Base-by-base conservation (phyloP, 2,797 vertebrate genomes). In the Dendrocincla fuliginosa region DNA sequence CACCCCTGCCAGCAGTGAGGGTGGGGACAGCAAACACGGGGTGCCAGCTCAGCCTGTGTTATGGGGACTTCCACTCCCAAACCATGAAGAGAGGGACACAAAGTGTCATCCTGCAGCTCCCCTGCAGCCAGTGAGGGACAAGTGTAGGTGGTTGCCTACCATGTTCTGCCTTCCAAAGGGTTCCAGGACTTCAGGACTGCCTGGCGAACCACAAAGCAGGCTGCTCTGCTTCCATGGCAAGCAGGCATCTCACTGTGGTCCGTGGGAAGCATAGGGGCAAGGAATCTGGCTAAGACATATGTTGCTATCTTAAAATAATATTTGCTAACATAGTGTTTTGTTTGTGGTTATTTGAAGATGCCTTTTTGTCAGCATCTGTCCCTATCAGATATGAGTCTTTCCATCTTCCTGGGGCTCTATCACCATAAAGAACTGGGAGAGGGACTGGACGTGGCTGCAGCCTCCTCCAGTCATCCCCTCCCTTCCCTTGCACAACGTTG, bases 1-100 rank as follows among this genome's bases (percentile, higher is more conserved):
- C 2, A 23, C 24, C 5, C 16, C 65, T 64, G 79, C 64, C 76
- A 50, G 71, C 75, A 41, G 23, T 5, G 46, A 55, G 30, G 47
- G 10, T 37, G 44, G 3, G 3, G 0, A 6, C 30, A 70, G 53
- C 61, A 75, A 44, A 56, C 25, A 46, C 0, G 0, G 13, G 6
- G 0, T 39, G n/a, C 18, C 41, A 30, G 81, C 61, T 32, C 35
- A 32, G 53, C 33, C 71, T 32, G 4, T 16, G 56, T 42, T 23
- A 14, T 2, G n/a, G 11, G 44, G 7, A 16, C 55, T 60, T 16
- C 35, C 20, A 50, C 4, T 22, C 63, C 18, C 30, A 0, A 4
- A 13, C 15, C 23, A 2, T 2, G 2, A 50, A 39, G 49, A 44
- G 70, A 53, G 61, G 47, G 59, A 49, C 25, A 3, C 5, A 18